Evolutionary conservation across 2,888 invertebrate genomes (phyloP), one percentile per base, ranked within the genome.

Genomic region (Mesoligia furuncula): DNA sequence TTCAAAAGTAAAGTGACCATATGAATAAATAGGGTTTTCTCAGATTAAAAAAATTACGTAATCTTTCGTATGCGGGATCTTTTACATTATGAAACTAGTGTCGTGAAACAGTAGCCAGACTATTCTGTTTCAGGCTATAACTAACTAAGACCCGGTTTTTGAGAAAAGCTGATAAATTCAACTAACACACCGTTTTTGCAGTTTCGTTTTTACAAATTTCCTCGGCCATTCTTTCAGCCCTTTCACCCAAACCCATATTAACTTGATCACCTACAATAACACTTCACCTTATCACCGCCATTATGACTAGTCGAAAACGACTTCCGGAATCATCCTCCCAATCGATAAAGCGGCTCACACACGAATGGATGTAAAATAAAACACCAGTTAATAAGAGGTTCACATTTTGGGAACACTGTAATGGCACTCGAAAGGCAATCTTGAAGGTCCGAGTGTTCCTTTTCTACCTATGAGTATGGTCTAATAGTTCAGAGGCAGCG

Each of bases 391-490:
- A 95, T 95, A 95, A 95, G 95, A 93, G 90, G 91, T 90, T 88
- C 92, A 91, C 93, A 93, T 95, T 95, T 93, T 88, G 91, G 85
- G 92, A 93, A 91, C 91, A 91, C 90, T 89, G 89, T 73, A 95
- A 95, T 94, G 93, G 94, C 91, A 93, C 95, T 96, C 89, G 91
- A 95, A 91, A 95, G 94, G 95, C 95, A 95, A 96, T 96, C 95
- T 94, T 95, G 93, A 92, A 92, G 92, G 94, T 92, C 93, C 92
- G 90, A 95, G 92, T 91, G 91, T 90, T 90, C 90, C 89, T 90
- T 92, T 91, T 87, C 89, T 90, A 88, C 90, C 90, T 92, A 89
- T 90, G 79, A 81, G 73, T 83, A 68, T 83, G 90, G 92, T 59
- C 0, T 54, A 91, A 90, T 76, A 9, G 0, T 83, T 36, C 83